phyloP scores from a whole-genome alignment of 1,140 invertebrate genomes.

The Homarus americanus region DNA sequence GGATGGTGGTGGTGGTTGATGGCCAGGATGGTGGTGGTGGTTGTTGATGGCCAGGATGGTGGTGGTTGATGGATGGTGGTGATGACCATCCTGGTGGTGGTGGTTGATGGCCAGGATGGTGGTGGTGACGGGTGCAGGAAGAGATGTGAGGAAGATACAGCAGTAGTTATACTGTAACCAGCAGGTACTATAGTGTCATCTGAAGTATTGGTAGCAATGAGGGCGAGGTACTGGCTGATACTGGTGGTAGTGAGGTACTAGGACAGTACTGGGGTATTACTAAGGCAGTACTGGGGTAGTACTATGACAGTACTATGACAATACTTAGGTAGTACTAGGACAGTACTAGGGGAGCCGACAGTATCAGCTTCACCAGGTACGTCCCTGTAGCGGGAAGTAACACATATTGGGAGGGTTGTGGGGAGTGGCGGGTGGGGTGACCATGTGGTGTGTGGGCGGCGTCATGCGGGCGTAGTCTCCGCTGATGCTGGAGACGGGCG shows the following conservation, averaged over 20 bases:
- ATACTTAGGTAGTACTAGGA: not conserved
- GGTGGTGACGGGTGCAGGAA: too few relatives aligned
- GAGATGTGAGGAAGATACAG: too few relatives aligned
- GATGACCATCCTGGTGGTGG: too few relatives aligned
- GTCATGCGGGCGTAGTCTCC: conserved; percentile 67
- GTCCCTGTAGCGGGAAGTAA: conserved; percentile 68
- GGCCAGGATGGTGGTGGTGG: too few relatives aligned
- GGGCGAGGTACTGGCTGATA: not conserved
- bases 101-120: too few relatives aligned
- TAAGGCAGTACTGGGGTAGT: not conserved
- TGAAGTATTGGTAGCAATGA: not conserved
- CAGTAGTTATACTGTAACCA: not conserved
- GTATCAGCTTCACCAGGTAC: conserved; percentile 52
- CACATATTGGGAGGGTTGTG: conserved; percentile 67
- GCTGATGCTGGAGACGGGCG: conserved; percentile 63
- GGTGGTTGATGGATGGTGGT: too few relatives aligned
- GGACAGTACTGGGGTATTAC: not conserved
- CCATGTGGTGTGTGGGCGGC: conserved; percentile 59
- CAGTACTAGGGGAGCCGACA: not conserved
- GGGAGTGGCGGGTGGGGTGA: conserved; percentile 60
- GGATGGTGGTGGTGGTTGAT: too few relatives aligned
- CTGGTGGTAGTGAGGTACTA: not conserved
- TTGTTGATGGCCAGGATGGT: too few relatives aligned
- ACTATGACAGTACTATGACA: not conserved
- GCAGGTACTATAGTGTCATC: conserved; percentile 1